Base-by-base conservation (phyloP, 2,888 invertebrate species). In the Cristatella mucedo region DNA sequence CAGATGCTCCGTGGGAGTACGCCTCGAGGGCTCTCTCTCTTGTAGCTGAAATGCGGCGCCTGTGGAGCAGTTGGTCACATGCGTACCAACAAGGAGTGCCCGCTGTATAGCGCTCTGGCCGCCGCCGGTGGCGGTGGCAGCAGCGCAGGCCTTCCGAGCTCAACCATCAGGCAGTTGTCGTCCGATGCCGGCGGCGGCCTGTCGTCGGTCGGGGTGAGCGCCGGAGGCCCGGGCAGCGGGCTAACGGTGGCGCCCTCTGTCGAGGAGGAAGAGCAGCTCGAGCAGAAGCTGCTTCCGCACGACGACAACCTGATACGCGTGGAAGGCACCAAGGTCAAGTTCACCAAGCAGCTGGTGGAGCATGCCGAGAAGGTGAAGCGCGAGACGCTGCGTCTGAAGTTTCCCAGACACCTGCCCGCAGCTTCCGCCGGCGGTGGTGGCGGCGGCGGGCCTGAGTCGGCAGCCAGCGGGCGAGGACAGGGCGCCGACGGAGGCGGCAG, bases 61-160 rank as follows among this genome's bases (percentile, higher is more conserved):
- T 97, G 97, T 67, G 93, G 93, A 6, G 84, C 60, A 29, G 70
- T 72, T 18, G 77, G 77, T 7, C 77, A 77, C 58, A 77, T 78
- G 77, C 63, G 91, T 40, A 97, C 95, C 0, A 97, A 97, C 69
- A 91, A 93, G 63, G 85, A 93, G 9, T 97, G 97, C 66, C 95
- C 93, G 0, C 67, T 86, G 37, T 97, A 91, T 66, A 82, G 44
- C 78, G 78, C 63, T 71, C 57, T 57, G 53, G 47, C 33, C 37
- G 44, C 34, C 15, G 31, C 21, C 15, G 40, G 76, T 76, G 2
- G 75, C 78, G 1, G 71, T 78, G 68, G 80, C 78, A 0, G 15
- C 9, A n/a, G 4, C 16, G 13, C 2, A 22, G n/a, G 33, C 15
- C 19, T 9, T 33, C 20, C 21, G 33, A n/a, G 24, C 4, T 36